Conservation (phyloP, 2,113 vertebrate species). For the Harpagus bidentatus region DNA sequence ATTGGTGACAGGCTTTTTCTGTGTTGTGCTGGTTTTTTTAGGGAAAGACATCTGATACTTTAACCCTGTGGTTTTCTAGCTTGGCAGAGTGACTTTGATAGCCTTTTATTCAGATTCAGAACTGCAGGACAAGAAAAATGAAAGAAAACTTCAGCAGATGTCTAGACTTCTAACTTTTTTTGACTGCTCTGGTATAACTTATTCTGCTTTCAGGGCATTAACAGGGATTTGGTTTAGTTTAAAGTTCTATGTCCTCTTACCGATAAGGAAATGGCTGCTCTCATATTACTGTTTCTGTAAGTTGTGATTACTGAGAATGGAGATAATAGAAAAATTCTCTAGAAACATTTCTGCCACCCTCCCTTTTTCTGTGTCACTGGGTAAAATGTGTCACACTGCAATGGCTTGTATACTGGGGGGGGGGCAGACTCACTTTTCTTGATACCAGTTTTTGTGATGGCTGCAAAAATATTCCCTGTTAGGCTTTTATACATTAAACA, state of each 20-base stretch:
- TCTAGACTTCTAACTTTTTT: not conserved
- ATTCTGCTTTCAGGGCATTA: not conserved
- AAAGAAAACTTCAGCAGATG: not conserved
- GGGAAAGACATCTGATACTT: not conserved
- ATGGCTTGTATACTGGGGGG: not conserved
- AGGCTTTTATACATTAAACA: not conserved
- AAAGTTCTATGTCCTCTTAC: not conserved
- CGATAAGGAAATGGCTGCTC: not conserved
- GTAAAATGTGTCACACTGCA: not conserved
- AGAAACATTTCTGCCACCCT: not conserved
- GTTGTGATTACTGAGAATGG: not conserved
- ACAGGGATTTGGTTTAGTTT: not conserved
- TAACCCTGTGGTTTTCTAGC: not conserved
- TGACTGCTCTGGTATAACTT: not conserved
- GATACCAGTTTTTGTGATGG: not conserved
- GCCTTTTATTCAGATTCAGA: not conserved
- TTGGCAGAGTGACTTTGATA: not conserved
- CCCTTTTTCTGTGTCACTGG: not conserved
- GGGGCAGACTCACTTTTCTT: not conserved
- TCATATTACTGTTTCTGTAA: not conserved
- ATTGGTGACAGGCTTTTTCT: not conserved
- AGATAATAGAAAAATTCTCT: not conserved
- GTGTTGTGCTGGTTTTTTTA: not conserved
- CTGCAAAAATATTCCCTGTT: not conserved
- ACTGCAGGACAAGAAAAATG: not conserved